Conservation (phyloP, 2,113 vertebrate genomes). For the Tapirus terrestris region DNA sequence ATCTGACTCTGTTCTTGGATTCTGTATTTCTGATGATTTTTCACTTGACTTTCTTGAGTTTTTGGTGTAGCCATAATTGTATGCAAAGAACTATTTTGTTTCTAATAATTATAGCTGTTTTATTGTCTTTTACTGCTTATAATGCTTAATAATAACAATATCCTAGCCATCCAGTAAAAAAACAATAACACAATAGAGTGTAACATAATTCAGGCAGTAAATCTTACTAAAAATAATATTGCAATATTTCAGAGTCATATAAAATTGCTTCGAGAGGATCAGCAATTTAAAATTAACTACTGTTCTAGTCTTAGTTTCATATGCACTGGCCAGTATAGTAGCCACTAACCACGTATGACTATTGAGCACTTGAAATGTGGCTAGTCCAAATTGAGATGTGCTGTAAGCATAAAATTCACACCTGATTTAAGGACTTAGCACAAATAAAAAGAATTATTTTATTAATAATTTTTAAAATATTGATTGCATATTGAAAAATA, state of each 20-base stretch:
- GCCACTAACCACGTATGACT: not conserved
- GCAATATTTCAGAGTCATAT: constrained; percentile 26
- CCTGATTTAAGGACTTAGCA: not conserved
- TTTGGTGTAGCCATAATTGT: not conserved
- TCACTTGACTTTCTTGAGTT: not conserved
- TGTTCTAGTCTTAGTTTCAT: not conserved
- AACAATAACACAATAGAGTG: not conserved
- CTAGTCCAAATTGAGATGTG: not conserved
- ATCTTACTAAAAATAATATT: constrained; percentile 36
- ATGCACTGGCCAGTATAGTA: not conserved
- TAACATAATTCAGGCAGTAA: constrained; percentile 3
- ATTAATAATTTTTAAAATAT: constrained; percentile 30
- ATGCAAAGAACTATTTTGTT: constrained; percentile 24
- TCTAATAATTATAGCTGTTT: not conserved
- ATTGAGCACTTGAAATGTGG: not conserved
- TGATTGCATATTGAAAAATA: not conserved
- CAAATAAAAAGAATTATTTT: constrained; percentile 40
- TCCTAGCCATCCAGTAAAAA: not conserved
- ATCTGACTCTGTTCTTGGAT: not conserved
- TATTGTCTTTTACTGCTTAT: constrained; percentile 35
- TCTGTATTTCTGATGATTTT: constrained; percentile 37
- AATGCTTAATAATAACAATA: not conserved
- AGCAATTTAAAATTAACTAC: not conserved
- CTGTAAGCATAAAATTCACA: not conserved
- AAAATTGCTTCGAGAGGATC: constrained; percentile 27